Evolutionary conservation across 2,113 vertebrate species (phyloP), one percentile per base, ranked within the genome.

Genomic region (Spermophilus dauricus): DNA sequence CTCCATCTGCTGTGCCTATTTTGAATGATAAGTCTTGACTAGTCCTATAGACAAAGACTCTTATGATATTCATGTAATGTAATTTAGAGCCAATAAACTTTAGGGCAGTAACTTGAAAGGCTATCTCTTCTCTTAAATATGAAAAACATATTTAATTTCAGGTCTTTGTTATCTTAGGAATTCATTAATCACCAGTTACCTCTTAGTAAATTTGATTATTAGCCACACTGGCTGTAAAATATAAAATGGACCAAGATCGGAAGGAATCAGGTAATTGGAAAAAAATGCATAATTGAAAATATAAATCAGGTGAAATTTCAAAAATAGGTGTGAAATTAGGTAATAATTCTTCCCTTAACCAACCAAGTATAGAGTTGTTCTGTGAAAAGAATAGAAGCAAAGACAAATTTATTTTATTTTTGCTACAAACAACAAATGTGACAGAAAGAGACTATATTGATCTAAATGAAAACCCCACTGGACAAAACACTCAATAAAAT

Each of bases 401-500:
- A 77, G 88, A 93, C 7, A 76, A 83, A 37, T 39, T 48, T 87
- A 73, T 48, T 65, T 81, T 85, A 5, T 28, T 56, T 87, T 72
- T 94, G 0, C 14, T 26, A 58, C 70, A 93, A 95, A 65, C 5
- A 80, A 77, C 77, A 88, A 82, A 61, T 28, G 4, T 10, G n/a
- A 83, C 97, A 77, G 5, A 30, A 77, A 53, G 81, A 83, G 10
- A 3, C 22, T 81, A 0, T 89, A 90, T 91, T 94, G 82, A 97
- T 96, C 34, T 92, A 51, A 42, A 75, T 69, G 18, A 75, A 95
- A 96, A 85, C 7, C 76, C 53, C 72, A 67, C 63, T 73, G 91
- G 87, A 56, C 37, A 84, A 87, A 86, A 92, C 88, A 98, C 90
- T 97, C 87, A 85, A 95, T 92, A 90, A 91, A 63, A 32, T 90